Base-by-base conservation (phyloP, 1,140 invertebrate genomes). In the Dinoponera quadriceps region DNA sequence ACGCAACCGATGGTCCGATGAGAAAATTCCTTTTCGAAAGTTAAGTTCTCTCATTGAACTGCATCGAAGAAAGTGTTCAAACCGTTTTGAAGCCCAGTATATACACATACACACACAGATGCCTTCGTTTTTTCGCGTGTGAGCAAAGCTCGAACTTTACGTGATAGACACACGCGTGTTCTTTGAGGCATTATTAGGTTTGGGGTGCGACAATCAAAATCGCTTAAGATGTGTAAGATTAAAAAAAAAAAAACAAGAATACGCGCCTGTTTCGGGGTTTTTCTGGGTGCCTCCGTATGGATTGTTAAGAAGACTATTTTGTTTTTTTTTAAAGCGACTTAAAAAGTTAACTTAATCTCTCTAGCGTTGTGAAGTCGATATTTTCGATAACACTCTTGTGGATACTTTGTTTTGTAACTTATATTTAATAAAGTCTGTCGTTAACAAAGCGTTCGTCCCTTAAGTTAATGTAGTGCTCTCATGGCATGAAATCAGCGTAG, bases 341-440 rank as follows among this genome's bases (percentile, higher is more conserved):
- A n/a, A n/a, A n/a, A 69, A 25, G 22, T 63, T 29, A 27, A 55
- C 27, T 69, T 55, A 11, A 68, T 77, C 2, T 69, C 1, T 51
- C 57, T 72, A 57, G 7, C 22, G 33, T 29, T 63, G n/a, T n/a
- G 27, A 57, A 68, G 69, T 86, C 20, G 20, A 18, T 65, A 38
- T 88, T 59, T 60, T 63, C n/a, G 25, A 29, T 80, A 75, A 77
- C 16, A 72, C 33, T 48, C 73, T 78, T 77, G 20, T 29, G 74
- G 62, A 82, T 44, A 44, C 38, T n/a, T 83, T 84, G 69, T 89
- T 85, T 89, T 86, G 85, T 87, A 75, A 90, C 86, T 86, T 91
- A 18, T 87, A 82, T 68, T 85, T 82, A 85, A 82, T 85, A 85
- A 88, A 88, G 13, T 73, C 20, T 72, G 48, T 85, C 82, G 59